Evolutionary conservation across 2,113 vertebrate species (phyloP), one percentile per base, ranked within the genome.

Genomic region (Nestor notabilis): DNA sequence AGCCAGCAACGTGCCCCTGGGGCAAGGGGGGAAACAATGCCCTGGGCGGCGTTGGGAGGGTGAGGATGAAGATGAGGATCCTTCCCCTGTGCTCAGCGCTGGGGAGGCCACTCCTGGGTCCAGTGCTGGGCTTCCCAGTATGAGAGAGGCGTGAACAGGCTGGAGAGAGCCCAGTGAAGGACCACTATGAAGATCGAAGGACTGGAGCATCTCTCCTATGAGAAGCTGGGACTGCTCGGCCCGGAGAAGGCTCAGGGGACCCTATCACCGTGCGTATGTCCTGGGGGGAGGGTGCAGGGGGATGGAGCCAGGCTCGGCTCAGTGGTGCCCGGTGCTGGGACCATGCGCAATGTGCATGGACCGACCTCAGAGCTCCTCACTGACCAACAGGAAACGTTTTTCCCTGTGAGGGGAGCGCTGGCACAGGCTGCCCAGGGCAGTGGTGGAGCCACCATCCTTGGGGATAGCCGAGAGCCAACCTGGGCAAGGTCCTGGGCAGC

Each of bases 241-340:
- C 39, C 11, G 25, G 19, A 29, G 70, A 20, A 35, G 31, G 46
- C 52, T 84, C 31, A 8, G 19, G 47, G 43, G 44, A 19, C 6
- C 6, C 8, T 20, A 2, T 5, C 17, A 4, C 21, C 4, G 31
- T 5, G 1, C 0, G 0, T 5, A 15, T 5, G 10, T 0, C 10
- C 16, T 7, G 47, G 5, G 17, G 31, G 15, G 70, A 41, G 46
- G 55, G 37, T 29, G 24, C 5, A 11, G 70, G n/a, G 13, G 47
- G 31, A 52, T 0, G 2, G 63, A 61, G 47, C 17, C 50, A 15
- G 65, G 33, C 44, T 23, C 52, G 7, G 69, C 27, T 43, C 63
- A 0, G 11, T 8, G 55, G 50, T 82, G 53, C 35, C 64, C 82
- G 28, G 58, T 4, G 18, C 43, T 68, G n/a, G 43, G 28, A 44